These are phyloP conservation scores for Lethrus apterus DNA, from an alignment of 1,140 invertebrate genomes.

Conservation along the genomic window DNA sequence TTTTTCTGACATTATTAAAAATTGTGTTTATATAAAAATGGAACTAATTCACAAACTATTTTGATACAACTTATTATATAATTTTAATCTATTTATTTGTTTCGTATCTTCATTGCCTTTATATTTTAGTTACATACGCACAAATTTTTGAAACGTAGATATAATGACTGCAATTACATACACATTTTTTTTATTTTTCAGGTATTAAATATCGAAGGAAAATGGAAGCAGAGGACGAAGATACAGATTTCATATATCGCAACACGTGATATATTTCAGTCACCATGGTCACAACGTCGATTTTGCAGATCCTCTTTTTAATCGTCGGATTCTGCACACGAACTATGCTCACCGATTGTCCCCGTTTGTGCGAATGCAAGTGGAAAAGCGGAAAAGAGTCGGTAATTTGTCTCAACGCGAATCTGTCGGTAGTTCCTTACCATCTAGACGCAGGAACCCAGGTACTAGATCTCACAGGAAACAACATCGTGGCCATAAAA, in stretches of 20 bases:
- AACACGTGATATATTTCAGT: slow-evolving; percentile 10
- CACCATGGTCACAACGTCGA: slow-evolving; percentile 19
- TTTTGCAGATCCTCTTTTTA: slow-evolving; percentile 21
- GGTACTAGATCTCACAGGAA: slow-evolving; percentile 67
- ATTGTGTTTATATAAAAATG: too few relatives aligned
- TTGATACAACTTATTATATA: too few relatives aligned
- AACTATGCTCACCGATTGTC: slow-evolving; percentile 50
- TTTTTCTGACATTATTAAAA: too few relatives aligned
- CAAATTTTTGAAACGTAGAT: too few relatives aligned
- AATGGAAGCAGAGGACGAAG: slow-evolving; percentile 37
- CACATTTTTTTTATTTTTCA: too few relatives aligned
- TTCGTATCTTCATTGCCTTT: too few relatives aligned
- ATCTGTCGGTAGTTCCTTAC: slow-evolving; percentile 59
- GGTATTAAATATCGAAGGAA: too few relatives aligned
- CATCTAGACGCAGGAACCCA: slow-evolving; percentile 68
- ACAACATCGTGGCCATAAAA: slow-evolving; percentile 56
- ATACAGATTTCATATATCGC: slow-evolving; percentile 18
- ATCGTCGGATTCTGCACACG: slow-evolving; percentile 27
- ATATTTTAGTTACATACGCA: too few relatives aligned
- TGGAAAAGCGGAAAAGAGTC: slow-evolving; percentile 81
- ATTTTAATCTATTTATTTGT: too few relatives aligned
- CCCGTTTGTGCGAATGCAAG: slow-evolving; percentile 70
- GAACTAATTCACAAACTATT: too few relatives aligned
- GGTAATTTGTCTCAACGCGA: slow-evolving; percentile 64
- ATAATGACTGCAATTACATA: too few relatives aligned